Conservation (phyloP, 2,113 vertebrate genomes). For the Toxotes chatareus region DNA sequence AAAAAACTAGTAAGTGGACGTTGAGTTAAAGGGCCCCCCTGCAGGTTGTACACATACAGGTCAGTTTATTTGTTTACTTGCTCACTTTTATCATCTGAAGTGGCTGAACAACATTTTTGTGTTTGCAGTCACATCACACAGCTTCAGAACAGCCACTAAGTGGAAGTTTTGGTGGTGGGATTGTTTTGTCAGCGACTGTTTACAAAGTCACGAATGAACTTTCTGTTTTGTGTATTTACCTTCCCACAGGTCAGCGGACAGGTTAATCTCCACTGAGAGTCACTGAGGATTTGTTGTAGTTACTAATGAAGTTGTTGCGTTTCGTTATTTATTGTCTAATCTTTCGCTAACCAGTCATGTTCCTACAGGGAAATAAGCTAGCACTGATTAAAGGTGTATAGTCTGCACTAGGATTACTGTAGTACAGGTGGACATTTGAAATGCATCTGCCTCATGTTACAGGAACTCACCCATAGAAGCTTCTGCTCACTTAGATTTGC, state of each 20-base stretch:
- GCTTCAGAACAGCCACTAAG: constrained; percentile 7
- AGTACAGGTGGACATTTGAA: constrained; percentile 32
- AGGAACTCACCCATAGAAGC: constrained; percentile 42
- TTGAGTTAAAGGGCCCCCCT: not conserved
- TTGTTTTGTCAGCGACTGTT: not conserved
- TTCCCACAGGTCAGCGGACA: not conserved
- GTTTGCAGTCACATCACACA: not conserved
- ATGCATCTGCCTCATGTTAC: constrained; percentile 32
- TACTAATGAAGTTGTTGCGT: constrained; percentile 4
- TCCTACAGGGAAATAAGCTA: constrained; percentile 62
- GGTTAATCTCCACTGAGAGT: constrained; percentile 3
- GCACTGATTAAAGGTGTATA: constrained; percentile 27
- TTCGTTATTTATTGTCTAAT: constrained; percentile 62
- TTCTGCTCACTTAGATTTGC: constrained; percentile 72
- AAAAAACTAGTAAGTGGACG: not conserved
- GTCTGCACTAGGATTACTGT: constrained; percentile 48
- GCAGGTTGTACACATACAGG: not conserved
- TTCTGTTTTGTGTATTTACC: not conserved
- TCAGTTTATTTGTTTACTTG: not conserved
- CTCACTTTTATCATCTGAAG: not conserved
- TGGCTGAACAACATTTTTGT: not conserved
- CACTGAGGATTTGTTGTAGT: not conserved
- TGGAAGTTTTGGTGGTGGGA: not conserved
- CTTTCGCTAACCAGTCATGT: constrained; percentile 36
- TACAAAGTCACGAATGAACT: not conserved